Base-by-base conservation (phyloP, 2,888 invertebrate genomes). In the Tolmerus cingulatus region DNA sequence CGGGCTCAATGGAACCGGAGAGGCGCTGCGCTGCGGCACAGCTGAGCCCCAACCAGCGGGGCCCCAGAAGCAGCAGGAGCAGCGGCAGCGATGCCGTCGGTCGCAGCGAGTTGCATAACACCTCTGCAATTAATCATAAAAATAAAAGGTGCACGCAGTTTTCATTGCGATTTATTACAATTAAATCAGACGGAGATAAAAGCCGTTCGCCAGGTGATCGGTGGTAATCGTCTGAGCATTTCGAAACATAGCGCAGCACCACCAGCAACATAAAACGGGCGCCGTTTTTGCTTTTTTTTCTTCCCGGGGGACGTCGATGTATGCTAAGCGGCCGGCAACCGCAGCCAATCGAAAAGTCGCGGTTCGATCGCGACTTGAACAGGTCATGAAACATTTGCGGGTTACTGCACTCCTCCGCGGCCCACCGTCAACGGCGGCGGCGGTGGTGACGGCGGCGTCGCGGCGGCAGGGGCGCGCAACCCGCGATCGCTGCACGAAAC, bases 121-220 rank as follows among this genome's bases (percentile, higher is more conserved):
- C 34, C 23, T 66, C 66, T 82, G 82, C 82, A 82, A 82, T 82
- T 82, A 82, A 82, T 82, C 82, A 82, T 82, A 57, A 34, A 66
- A 34, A 57, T 82, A 82, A 57, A 82, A 82, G 19, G 57, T 37
- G n/a, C 57, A 82, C 82, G 57, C 82, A 66, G 55, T 82, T 66
- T 82, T 51, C 43, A 55, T 66, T 66, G 82, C 82, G 19, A 82
- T 82, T 82, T 82, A 82, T 82, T 82, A 82, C 82, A 82, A 82
- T 82, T 82, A 82, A 82, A 57, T 82, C 57, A 76, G 57, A 37
- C 27, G 23, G 30, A 79, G 37, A 79, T 78, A 79, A 79, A 79
- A 46, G 51, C 79, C 78, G 23, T 16, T 78, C 78, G 43, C 78
- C 43, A 51, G 51, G 27, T 79, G 27, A 79, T 23, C 51, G 46